A percentile compares a stretch with the other conserved stretches of the same genome.
Conservation (phyloP, 2,888 invertebrate species). For the Drosophila paracracens region DNA sequence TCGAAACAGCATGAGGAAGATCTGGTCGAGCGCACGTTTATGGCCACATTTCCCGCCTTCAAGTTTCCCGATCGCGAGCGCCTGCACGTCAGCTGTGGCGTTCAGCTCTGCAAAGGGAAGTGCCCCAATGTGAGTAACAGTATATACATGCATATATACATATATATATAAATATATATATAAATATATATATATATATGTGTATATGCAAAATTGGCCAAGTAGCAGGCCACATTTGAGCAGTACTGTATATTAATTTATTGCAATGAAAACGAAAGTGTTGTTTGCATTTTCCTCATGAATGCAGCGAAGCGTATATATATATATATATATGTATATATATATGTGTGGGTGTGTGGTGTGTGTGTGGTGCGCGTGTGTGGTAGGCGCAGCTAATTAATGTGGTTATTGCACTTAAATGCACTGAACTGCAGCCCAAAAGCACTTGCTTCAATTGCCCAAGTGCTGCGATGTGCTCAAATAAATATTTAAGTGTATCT, state of each 20-base stretch:
- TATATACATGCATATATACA: neutral
- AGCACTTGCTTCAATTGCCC: slow-evolving; percentile 42
- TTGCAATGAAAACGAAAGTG: slow-evolving; percentile 79
- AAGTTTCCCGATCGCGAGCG: slow-evolving; percentile 93
- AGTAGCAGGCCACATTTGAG: slow-evolving; percentile 22
- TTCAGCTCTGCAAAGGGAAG: slow-evolving; percentile 90
- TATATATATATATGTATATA: slow-evolving; percentile 5
- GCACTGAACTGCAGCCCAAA: slow-evolving; percentile 75
- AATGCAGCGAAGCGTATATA: slow-evolving; percentile 58
- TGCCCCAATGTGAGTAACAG: slow-evolving; percentile 87
- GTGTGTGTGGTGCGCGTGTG: slow-evolving; percentile 32
- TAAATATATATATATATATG: neutral
- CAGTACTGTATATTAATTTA: slow-evolving; percentile 61
- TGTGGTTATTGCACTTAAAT: slow-evolving; percentile 82
- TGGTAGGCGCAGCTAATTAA: slow-evolving; percentile 69
- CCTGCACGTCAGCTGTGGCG: slow-evolving; percentile 91
- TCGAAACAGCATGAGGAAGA: slow-evolving; percentile 84
- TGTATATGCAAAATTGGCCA: slow-evolving; percentile 29
- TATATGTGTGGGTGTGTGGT: slow-evolving; percentile 27
- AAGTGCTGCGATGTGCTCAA: slow-evolving; percentile 13
- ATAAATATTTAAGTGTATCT: neutral
- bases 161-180: neutral
- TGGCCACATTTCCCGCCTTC: slow-evolving; percentile 91
- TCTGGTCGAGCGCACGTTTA: slow-evolving; percentile 84
- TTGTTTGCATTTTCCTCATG: slow-evolving; percentile 34